Base-by-base conservation (phyloP, 64 coral and sea anemone species). In the Pocillopora damicornis region DNA sequence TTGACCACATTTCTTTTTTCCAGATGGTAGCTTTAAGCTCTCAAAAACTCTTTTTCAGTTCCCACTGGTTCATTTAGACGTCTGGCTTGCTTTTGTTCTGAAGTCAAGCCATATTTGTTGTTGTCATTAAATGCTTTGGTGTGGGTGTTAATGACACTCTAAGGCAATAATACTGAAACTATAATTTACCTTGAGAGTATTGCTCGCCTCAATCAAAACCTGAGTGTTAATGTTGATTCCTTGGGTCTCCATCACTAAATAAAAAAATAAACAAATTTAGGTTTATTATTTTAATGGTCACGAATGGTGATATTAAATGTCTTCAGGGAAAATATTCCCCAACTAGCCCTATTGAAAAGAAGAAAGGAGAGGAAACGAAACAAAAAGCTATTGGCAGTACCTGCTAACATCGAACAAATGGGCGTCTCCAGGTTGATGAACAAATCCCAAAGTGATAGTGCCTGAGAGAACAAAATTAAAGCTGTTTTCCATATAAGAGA, bases 391-490 rank as follows among this genome's bases (percentile, higher is more conserved):
- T 64, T 42, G 37, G 17, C 20, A 37, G 22, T 89, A 22, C 95
- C 92, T 98, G 95, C 86, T 75, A 98, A 63, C 72, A 98, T 91
- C 57, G 89, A 89, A 73, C 91, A 94, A 56, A 98, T 74, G 20
- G 89, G 88, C 65, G 85, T 98, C 87, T 98, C 95, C 62, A 98
- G 59, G 74, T 65, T 79, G 37, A 88, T 78, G 71, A 91, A 98
- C 60, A 98, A 75, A 22, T 91, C 75, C 95, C 91, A 98, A 45
- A 98, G 86, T 61, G 73, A 89, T 15, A 61, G 78, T 10, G 25
- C 61, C 95, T 98, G 78, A 25, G 63, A 91, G 18, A 18, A 84
- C 59, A 75, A 25, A 87, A 66, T 88, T 7, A 3, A 5, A 35
- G 1, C 51, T 1, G 22, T 81, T 5, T 45, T 65, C 75, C 30